Percentiles rank a stretch among this genome's conserved stretches.
Conservation (phyloP, 2,888 invertebrate genomes). For the Amphipyra berbera region DNA sequence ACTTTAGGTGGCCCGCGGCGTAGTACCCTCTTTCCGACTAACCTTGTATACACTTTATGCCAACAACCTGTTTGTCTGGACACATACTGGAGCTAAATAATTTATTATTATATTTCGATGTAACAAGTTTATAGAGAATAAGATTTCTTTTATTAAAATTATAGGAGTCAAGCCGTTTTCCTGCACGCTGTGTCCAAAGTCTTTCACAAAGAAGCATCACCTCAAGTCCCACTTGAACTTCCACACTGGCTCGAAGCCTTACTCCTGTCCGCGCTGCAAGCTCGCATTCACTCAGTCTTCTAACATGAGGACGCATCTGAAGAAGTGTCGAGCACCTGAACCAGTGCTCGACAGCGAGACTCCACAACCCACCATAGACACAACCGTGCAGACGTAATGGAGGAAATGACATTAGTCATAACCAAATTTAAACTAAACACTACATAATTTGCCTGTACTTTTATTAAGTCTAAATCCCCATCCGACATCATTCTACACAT, state of each 20-base stretch:
- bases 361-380: constrained; percentile 4
- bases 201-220: constrained; percentile 96
- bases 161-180: constrained; percentile 94
- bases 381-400: background rate
- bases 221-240: constrained; percentile 95
- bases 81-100: too few species aligned
- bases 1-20: too few species aligned
- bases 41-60: too few species aligned
- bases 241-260: constrained; percentile 95
- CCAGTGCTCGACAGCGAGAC: constrained; percentile 24
- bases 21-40: too few species aligned
- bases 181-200: constrained; percentile 92
- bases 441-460: too few species aligned
- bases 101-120: too few species aligned
- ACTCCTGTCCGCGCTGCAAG: constrained; percentile 91
- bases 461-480: too few species aligned
- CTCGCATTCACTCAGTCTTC: constrained; percentile 95
- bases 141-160: too few species aligned
- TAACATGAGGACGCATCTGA: constrained; percentile 96
- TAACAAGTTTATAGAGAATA: too few species aligned
- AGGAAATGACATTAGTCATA: background rate
- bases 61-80: too few species aligned
- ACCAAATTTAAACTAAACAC: background rate
- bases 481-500: too few species aligned
- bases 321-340: constrained; percentile 91